phyloP scores from a whole-genome alignment of 2,113 vertebrate species.

The Colinus virginianus region DNA sequence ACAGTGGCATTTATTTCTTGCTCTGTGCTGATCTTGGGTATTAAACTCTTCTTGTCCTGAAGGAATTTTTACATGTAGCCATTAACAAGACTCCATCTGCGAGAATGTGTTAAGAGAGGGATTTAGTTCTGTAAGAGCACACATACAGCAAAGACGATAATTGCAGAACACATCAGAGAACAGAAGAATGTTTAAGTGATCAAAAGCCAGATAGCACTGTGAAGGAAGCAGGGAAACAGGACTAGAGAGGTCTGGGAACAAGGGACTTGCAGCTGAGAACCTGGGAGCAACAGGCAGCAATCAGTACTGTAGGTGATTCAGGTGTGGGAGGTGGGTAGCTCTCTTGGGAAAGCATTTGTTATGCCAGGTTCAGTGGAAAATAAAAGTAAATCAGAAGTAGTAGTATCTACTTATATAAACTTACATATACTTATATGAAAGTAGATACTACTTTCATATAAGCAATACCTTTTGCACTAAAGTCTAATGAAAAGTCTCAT shows the following conservation, averaged over 20 bases:
- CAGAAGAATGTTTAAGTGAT: background rate
- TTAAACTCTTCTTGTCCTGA: background rate
- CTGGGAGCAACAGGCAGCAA: fast-evolving
- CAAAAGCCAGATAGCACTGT: background rate
- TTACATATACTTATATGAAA: no score
- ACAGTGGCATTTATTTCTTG: background rate
- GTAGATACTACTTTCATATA: background rate
- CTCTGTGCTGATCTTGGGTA: background rate
- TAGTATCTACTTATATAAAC: no score
- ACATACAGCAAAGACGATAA: background rate
- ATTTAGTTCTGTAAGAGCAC: background rate
- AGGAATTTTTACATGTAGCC: background rate
- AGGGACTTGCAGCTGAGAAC: background rate
- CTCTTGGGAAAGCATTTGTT: background rate
- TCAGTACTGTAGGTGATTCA: background rate
- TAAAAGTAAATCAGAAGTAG: background rate
- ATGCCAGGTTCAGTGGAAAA: background rate
- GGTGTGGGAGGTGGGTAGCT: background rate
- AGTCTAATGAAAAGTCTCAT: background rate
- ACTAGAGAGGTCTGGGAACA: background rate
- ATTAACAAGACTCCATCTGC: background rate
- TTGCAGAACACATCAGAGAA: background rate
- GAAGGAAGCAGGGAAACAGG: background rate
- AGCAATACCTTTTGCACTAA: background rate
- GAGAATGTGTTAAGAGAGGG: background rate